phyloP scores from a whole-genome alignment of 2,113 vertebrate genomes.

The Malurus alboscapulatus region DNA sequence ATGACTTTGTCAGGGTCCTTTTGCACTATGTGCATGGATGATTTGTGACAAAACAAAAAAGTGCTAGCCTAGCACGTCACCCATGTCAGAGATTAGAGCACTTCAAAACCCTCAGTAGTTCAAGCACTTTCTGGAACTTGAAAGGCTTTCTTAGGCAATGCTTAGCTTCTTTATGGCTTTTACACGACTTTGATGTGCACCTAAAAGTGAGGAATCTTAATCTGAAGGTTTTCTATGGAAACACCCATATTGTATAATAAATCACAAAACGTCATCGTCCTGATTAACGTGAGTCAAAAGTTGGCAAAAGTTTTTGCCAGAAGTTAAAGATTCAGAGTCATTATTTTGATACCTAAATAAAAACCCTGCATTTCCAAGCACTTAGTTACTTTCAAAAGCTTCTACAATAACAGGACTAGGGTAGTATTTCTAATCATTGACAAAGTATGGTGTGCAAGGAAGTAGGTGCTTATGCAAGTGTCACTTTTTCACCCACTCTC shows the following conservation, averaged over 20 bases:
- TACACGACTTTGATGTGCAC: conserved; percentile 58
- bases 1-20: conserved; percentile 64
- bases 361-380: neutral
- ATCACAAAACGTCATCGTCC: conserved; percentile 7
- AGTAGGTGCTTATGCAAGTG: neutral
- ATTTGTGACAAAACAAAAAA: conserved; percentile 65
- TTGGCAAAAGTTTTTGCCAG: neutral
- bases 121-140: conserved; percentile 60
- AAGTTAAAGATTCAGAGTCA: neutral
- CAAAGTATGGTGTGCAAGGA: neutral
- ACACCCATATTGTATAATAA: neutral
- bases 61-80: conserved; percentile 52
- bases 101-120: conserved; percentile 59
- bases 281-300: neutral
- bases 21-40: conserved; percentile 55
- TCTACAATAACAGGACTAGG: neutral
- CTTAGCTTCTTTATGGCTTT: conserved; percentile 54
- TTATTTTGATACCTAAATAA: neutral
- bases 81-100: conserved; percentile 67
- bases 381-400: neutral
- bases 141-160: conserved; percentile 49
- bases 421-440: neutral
- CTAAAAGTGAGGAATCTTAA: conserved; percentile 55
- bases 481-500: neutral
- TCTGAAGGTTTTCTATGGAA: conserved; percentile 18